These are phyloP conservation scores for Thalassoma bifasciatum DNA, from an alignment of 2,113 vertebrate genomes.

Conservation along the genomic window DNA sequence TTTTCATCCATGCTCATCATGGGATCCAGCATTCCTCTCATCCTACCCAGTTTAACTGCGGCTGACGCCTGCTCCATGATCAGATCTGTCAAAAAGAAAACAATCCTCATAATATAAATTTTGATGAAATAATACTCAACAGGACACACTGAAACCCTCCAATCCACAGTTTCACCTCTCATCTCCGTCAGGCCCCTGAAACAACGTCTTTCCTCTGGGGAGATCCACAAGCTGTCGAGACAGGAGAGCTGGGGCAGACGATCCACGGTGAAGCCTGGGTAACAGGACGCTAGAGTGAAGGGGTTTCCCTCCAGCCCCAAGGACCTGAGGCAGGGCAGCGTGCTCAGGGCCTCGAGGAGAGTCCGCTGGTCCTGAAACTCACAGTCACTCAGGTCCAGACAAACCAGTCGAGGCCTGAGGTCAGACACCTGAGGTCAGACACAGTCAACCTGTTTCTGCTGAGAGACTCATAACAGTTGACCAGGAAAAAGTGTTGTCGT, in stretches of 20 bases:
- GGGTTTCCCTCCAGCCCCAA: slow-evolving; percentile 90
- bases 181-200: slow-evolving; percentile 79
- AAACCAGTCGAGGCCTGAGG: slow-evolving; percentile 88
- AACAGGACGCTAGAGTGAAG: slow-evolving; percentile 81
- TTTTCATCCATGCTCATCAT: slow-evolving; percentile 27
- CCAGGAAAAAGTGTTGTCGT: too few relatives aligned
- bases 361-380: slow-evolving; percentile 79
- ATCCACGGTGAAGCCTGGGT: slow-evolving; percentile 88
- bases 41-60: slow-evolving; percentile 80
- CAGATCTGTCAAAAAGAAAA: slow-evolving; percentile 71
- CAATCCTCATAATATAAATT: neutral
- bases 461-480: too few relatives aligned
- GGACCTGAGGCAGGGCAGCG: slow-evolving; percentile 78
- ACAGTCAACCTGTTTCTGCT: neutral
- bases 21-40: slow-evolving; percentile 81
- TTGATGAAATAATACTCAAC: neutral
- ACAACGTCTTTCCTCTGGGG: slow-evolving; percentile 75
- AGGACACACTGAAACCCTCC: neutral
- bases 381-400: slow-evolving; percentile 90
- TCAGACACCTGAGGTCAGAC: neutral
- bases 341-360: slow-evolving; percentile 76
- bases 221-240: slow-evolving; percentile 83
- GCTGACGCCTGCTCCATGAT: slow-evolving; percentile 61
- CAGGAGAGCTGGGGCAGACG: slow-evolving; percentile 80
- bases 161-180: slow-evolving; percentile 76